Conservation (phyloP, 2,888 invertebrate genomes). For the Pocota personata region DNA sequence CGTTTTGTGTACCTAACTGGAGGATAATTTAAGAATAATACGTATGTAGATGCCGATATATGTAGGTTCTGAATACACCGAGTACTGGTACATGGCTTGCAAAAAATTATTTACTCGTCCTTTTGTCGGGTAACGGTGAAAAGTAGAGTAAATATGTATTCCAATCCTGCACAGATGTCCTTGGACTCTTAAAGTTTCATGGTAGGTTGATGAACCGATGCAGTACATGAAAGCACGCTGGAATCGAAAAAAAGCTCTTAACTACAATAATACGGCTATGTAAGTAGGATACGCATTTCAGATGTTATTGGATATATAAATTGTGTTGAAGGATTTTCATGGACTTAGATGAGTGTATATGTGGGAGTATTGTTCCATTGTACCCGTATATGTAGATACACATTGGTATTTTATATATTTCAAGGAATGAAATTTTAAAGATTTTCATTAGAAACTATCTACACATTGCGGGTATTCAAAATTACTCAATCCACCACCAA, state of each 20-base stretch:
- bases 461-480: no score
- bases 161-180: constrained; percentile 75
- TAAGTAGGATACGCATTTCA: constrained; percentile 56
- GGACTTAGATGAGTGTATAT: constrained; percentile 6
- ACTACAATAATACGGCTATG: constrained; percentile 28
- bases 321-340: constrained; percentile 60
- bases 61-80: no score
- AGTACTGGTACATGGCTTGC: background rate
- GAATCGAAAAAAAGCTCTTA: constrained; percentile 69
- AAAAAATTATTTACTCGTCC: constrained; percentile 41
- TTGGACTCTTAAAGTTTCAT: constrained; percentile 77
- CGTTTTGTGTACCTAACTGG: background rate
- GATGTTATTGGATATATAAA: constrained; percentile 70
- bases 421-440: background rate
- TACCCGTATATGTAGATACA: background rate
- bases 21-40: constrained; percentile 33
- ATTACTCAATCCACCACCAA: no score
- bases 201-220: constrained; percentile 72
- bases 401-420: background rate
- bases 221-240: constrained; percentile 63
- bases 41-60: background rate
- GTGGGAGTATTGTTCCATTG: background rate
- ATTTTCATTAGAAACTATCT: no score
- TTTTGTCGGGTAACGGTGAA: constrained; percentile 56
- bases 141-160: constrained; percentile 60